Evolutionary conservation across 2,888 invertebrate species (phyloP), one percentile per base, ranked within the genome.

Genomic region (Apamea epomidion): DNA sequence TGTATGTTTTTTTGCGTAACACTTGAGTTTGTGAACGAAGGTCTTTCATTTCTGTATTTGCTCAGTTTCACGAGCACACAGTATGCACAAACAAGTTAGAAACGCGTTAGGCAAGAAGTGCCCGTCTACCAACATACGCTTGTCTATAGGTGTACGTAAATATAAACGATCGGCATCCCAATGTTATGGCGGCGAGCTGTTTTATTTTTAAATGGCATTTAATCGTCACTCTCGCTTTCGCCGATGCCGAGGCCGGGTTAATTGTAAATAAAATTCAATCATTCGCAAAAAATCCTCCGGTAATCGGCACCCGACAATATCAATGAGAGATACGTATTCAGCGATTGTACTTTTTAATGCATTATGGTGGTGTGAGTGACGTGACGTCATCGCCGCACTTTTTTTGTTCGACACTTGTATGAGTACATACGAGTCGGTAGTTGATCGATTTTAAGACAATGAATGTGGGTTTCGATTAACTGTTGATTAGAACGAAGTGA

Each of bases 201-300:
- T 97, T 96, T 96, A 96, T 97, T 97, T 97, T 97, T 96, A 97
- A 97, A 97, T 96, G 96, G 92, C 95, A 95, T 96, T 96, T 96
- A 96, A 97, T 96, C 94, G 95, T 95, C 96, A 96, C 96, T 97
- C 93, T 97, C 96, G 92, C 94, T 97, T 93, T 97, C 96, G 85
- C 64, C 93, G 93, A 91, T 91, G 93, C 93, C 94, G 95, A 93
- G 94, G 94, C 93, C 94, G 95, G 92, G 95, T 96, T 97, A 96
- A 96, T 97, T 97, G 96, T 97, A 96, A 97, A 97, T 97, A 97
- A 96, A 97, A 97, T 96, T 96, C 96, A 95, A 96, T 97, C 96
- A 97, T 95, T 96, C 95, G 96, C 94, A 96, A 97, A 97, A 97
- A 97, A 96, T 92, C 91, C 93, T 82, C 91, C 93, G 90, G 95